Conservation (phyloP, 2,888 invertebrate species). For the Lissonota sp. region DNA sequence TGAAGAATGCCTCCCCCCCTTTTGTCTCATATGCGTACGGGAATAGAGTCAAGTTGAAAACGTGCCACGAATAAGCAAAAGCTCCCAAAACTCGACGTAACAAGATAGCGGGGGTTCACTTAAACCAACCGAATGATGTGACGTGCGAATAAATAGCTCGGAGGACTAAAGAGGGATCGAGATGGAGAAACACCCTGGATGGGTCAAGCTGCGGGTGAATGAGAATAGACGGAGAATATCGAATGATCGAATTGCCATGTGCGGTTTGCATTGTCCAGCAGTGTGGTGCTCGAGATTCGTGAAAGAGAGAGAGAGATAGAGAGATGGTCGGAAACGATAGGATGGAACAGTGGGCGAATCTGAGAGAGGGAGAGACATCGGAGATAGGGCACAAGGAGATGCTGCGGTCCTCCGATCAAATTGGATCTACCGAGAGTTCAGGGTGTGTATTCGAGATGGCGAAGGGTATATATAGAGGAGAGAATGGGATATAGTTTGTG, state of each 20-base stretch:
- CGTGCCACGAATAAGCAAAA: neutral
- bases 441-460: conserved; percentile 66
- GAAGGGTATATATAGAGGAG: neutral
- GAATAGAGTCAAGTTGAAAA: conserved; percentile 19
- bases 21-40: conserved; percentile 27
- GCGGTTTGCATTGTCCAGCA: conserved; percentile 42
- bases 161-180: neutral
- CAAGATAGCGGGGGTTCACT: conserved; percentile 15
- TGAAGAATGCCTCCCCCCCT: conserved; percentile 12
- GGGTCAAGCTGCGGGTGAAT: conserved; percentile 22
- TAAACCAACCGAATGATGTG: conserved; percentile 13
- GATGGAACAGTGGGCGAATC: conserved; percentile 29
- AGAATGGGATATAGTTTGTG: conserved; percentile 55
- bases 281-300: conserved; percentile 19
- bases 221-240: conserved; percentile 38
- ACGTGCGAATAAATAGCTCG: conserved; percentile 4
- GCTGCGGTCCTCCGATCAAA: conserved; percentile 79
- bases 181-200: neutral
- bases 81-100: conserved; percentile 12
- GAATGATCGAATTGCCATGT: conserved; percentile 39
- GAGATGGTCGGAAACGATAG: neutral
- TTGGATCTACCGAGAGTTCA: conserved; percentile 78
- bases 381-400: conserved; percentile 51
- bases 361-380: conserved; percentile 61
- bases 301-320: conserved; percentile 37